Evolutionary conservation across 2,797 vertebrate genomes (phyloP).

Genomic region (Rhinophrynus dorsalis): DNA sequence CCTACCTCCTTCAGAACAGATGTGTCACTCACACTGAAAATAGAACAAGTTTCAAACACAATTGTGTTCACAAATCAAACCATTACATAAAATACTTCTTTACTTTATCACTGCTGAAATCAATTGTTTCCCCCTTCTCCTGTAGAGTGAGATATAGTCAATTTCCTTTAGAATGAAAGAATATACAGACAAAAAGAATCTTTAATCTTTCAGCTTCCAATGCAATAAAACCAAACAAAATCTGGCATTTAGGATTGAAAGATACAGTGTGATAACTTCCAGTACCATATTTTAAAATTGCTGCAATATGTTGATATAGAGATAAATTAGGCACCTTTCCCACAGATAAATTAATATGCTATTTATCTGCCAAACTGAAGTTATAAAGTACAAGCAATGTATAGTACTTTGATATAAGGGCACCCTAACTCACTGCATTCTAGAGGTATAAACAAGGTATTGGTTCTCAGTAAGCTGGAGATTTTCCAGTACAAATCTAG

Average conservation of each 20-base stretch:
- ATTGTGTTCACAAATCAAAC: conserved; percentile 19
- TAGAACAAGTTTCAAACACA: conserved; percentile 33
- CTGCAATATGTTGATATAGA: conserved; percentile 15
- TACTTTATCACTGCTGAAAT: conserved; percentile 2
- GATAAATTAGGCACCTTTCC: conserved; percentile 33
- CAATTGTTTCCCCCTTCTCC: conserved; percentile 5
- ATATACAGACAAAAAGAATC: conserved; percentile 34
- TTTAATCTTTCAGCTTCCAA: conserved; percentile 38
- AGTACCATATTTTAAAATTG: conserved; percentile 28
- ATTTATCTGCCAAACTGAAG: neutral
- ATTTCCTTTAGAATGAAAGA: conserved; percentile 2
- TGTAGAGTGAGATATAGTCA: neutral
- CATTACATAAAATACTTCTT: conserved; percentile 26
- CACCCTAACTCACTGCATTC: no score
- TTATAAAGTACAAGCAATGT: no score
- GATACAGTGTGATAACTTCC: conserved; percentile 32
- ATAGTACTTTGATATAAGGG: no score
- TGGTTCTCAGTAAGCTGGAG: no score
- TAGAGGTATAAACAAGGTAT: no score
- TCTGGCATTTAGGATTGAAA: conserved; percentile 42
- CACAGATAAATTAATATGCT: conserved; percentile 22
- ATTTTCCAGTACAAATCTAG: no score
- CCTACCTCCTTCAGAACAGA: neutral
- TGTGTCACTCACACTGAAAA: conserved; percentile 10
- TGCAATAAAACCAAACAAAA: conserved; percentile 44